Percentiles rank a stretch among this genome's conserved stretches.
Evolutionary conservation across 1,140 invertebrate genomes (phyloP).

Genomic region (Brachionus plicatilis): DNA sequence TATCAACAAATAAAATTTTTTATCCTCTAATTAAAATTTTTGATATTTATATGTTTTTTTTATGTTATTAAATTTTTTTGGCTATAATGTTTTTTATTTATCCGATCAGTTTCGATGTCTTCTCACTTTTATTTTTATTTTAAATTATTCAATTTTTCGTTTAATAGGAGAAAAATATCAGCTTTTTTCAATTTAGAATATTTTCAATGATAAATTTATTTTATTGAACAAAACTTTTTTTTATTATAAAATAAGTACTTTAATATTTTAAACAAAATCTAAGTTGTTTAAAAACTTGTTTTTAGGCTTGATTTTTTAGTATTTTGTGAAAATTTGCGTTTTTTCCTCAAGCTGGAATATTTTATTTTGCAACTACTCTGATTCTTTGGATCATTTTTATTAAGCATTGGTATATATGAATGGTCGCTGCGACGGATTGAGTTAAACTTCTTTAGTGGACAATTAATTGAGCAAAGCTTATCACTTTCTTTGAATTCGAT

Average conservation of each 20-base stretch:
- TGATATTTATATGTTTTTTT: no score
- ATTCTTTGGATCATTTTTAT: neutral
- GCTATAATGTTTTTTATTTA: no score
- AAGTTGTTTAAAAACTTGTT: neutral
- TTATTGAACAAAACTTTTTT: neutral
- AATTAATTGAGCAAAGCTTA: neutral
- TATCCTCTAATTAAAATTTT: no score
- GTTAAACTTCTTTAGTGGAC: neutral
- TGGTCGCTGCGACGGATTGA: neutral
- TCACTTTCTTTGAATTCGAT: constrained; percentile 1
- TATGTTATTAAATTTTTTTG: no score
- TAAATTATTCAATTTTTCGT: no score
- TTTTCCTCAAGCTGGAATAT: neutral
- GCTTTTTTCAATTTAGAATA: no score
- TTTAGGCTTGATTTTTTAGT: neutral
- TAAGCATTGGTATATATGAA: neutral
- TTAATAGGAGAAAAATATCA: no score
- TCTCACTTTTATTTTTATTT: no score
- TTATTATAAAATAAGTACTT: neutral
- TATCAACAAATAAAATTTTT: no score
- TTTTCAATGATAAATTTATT: neutral
- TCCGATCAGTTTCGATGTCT: no score
- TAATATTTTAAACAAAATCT: neutral
- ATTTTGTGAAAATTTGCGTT: neutral
- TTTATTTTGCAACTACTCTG: neutral